Evolutionary conservation across 2,888 invertebrate species (phyloP).

Genomic region (Aphodius granarius): DNA sequence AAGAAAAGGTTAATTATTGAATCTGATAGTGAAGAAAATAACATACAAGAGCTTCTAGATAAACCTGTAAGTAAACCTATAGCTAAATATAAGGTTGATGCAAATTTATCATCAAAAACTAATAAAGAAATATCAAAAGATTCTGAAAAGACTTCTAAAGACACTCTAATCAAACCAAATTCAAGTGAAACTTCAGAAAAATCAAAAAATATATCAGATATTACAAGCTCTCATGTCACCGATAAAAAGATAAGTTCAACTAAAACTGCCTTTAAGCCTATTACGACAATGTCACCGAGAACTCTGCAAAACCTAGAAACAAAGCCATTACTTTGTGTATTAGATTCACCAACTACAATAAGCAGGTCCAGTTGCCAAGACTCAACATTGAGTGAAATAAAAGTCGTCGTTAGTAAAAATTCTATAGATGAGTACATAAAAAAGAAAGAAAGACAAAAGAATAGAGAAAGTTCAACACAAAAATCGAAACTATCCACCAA

Average conservation of each 20-base stretch:
- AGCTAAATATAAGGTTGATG: too few species aligned
- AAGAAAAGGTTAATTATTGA: neutral
- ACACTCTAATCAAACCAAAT: neutral
- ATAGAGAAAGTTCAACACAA: neutral
- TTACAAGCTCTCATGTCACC: neutral
- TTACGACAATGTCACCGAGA: neutral
- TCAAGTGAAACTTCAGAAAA: neutral
- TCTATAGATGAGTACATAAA: neutral
- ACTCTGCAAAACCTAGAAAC: neutral
- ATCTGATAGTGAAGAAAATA: neutral
- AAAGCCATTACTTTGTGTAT: neutral
- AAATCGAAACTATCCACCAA: constrained; percentile 19
- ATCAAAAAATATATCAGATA: neutral
- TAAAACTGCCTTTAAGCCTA: neutral
- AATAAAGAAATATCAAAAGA: neutral
- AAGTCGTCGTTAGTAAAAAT: neutral
- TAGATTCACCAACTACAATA: too few species aligned
- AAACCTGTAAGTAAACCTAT: too few species aligned
- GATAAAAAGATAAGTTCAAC: neutral
- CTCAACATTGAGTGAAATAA: neutral
- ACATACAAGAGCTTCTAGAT: too few species aligned
- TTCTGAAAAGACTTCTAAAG: neutral
- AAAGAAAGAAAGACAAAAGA: neutral
- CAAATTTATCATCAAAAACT: neutral
- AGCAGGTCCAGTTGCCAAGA: too few species aligned